Evolutionary conservation across 2,888 invertebrate species (phyloP).

Genomic region (Agonopterix alstromeriana): DNA sequence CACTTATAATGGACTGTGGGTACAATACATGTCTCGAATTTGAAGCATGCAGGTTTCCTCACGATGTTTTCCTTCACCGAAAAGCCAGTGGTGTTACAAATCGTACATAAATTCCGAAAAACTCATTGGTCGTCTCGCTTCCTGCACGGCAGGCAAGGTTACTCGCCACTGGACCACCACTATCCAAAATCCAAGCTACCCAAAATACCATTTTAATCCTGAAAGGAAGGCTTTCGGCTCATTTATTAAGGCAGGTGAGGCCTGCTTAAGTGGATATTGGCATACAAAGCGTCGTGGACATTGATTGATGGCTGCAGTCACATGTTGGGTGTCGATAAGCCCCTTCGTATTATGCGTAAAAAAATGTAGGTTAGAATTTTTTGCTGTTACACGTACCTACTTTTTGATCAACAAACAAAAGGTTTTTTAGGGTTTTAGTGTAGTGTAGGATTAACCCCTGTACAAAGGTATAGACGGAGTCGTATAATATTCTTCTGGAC

Average conservation of each 20-base stretch:
- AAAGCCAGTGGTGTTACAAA: too few relatives aligned
- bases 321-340: slow-evolving; percentile 11
- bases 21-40: too few relatives aligned
- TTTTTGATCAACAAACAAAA: not conserved
- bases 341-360: not conserved
- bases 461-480: not conserved
- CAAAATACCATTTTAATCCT: slow-evolving; percentile 3
- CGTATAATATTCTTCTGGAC: too few relatives aligned
- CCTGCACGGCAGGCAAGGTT: too few relatives aligned
- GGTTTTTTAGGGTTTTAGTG: not conserved
- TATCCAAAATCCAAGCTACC: not conserved
- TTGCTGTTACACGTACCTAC: not conserved
- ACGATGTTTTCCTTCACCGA: too few relatives aligned
- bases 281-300: slow-evolving; percentile 40
- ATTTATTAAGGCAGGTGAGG: slow-evolving; percentile 42
- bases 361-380: slow-evolving; percentile 1
- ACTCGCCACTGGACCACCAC: too few relatives aligned
- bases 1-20: too few relatives aligned
- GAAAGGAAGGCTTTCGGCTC: slow-evolving; percentile 27
- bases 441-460: not conserved
- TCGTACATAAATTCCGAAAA: too few relatives aligned
- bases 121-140: too few relatives aligned
- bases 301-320: slow-evolving; percentile 49
- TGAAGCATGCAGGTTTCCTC: too few relatives aligned
- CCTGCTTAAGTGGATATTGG: slow-evolving; percentile 45